Base-by-base conservation (phyloP, 2,113 vertebrate species). In the Alethe castanea region DNA sequence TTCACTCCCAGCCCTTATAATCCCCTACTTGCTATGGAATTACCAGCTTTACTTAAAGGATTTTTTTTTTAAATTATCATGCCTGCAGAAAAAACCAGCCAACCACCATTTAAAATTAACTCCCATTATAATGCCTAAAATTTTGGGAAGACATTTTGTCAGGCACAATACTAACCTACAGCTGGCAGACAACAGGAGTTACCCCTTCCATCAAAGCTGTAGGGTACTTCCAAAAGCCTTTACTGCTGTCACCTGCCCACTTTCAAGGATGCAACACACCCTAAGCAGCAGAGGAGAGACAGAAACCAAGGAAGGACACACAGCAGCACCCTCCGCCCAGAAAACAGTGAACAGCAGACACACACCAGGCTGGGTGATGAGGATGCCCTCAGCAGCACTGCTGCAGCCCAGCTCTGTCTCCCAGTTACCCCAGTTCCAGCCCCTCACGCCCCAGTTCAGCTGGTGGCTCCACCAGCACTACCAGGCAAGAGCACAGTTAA, bases 361-460 rank as follows among this genome's bases (percentile, higher is more conserved):
- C 26, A 7, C 8, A n/a, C 8, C 26, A 14, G 62, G 42, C 36
- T 26, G 35, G 48, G 54, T 20, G 26, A 13, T 0, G 0, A 13
- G 26, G 6, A 2, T 5, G 23, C 40, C 29, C 67, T 45, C 3
- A 0, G 7, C 24, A 22, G 47, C 1, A 6, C 42, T 83, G 72
- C 33, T 40, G 4, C 64, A 89, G 87, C 67, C 48, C 77, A 52
- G n/a, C 66, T 40, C 62, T 2, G 2, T 14, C 48, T 4, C 25
- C 28, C 82, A 65, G 57, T n/a, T 33, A 28, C 6, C 38, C 80
- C 69, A 19, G 70, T 53, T 66, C 36, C 81, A 81, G 23, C n/a
- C 33, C 26, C 0, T 4, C 70, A 35, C 0, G 0, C 36, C 61
- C 81, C 48, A 38, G 54, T 65, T 29, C 69, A 61, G 48, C 64